Conservation (phyloP, 2,888 invertebrate genomes). For the Macropis europaea region DNA sequence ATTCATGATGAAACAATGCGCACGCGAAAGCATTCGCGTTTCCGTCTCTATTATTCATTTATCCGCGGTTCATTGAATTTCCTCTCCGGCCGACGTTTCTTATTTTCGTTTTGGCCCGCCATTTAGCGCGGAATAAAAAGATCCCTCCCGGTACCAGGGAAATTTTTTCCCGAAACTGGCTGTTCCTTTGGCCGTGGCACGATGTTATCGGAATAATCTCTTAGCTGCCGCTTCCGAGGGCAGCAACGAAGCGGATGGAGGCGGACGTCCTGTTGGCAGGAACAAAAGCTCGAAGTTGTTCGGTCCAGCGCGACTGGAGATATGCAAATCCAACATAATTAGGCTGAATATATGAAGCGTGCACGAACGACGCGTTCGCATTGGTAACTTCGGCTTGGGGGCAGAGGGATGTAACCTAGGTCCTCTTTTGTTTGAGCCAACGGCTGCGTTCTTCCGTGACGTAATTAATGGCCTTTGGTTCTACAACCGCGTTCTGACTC, state of each 20-base stretch:
- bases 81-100: not conserved
- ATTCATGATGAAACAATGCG: not conserved
- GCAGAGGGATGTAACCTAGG: conserved; percentile 45
- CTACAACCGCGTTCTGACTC: conserved; percentile 44
- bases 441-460: conserved; percentile 78
- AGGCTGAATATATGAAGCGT: conserved; percentile 76
- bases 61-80: conserved; percentile 7
- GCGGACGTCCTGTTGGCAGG: conserved; percentile 55
- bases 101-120: not conserved
- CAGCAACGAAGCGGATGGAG: conserved; percentile 44
- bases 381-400: conserved; percentile 52
- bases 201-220: conserved; percentile 15
- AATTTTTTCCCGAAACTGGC: no score
- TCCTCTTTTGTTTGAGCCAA: conserved; percentile 77
- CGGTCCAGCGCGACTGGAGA: conserved; percentile 55
- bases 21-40: conserved; percentile 15
- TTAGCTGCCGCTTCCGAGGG: conserved; percentile 46
- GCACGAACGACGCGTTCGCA: conserved; percentile 59
- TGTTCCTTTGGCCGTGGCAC: not conserved
- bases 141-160: no score
- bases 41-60: conserved; percentile 17
- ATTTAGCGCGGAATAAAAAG: not conserved
- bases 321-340: conserved; percentile 78
- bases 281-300: conserved; percentile 57
- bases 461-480: conserved; percentile 76